A percentile compares a stretch with the other conserved stretches of the same genome.
Evolutionary conservation across 2,113 vertebrate species (phyloP).

Genomic region (Glaucidium brasilianum): DNA sequence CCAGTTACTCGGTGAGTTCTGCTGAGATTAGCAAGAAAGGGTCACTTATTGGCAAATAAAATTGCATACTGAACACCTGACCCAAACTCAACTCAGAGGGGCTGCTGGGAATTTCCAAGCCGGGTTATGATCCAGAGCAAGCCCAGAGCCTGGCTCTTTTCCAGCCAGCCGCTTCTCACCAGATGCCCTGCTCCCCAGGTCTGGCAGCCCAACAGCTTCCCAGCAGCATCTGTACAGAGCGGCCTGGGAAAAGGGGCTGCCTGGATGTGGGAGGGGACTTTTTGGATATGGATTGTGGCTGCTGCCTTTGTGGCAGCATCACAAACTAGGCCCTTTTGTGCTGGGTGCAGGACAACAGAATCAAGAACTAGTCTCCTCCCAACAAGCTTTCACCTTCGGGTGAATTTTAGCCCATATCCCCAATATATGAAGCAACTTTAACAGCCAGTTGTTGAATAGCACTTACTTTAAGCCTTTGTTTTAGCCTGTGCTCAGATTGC

Average conservation of each 20-base stretch:
- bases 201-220: background rate
- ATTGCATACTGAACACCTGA: accelerated
- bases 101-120: background rate
- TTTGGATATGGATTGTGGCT: accelerated
- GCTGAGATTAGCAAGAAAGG: background rate
- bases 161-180: background rate
- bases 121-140: background rate
- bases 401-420: background rate
- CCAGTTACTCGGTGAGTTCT: background rate
- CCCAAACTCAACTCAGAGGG: background rate
- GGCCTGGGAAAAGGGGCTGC: background rate
- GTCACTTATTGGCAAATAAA: background rate
- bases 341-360: background rate
- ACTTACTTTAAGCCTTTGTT: background rate
- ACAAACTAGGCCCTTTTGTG: background rate
- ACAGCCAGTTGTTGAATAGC: background rate
- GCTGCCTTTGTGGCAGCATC: background rate
- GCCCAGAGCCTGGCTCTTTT: background rate
- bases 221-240: background rate
- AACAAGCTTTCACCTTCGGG: background rate
- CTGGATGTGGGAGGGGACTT: background rate
- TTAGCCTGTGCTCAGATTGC: background rate
- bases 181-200: background rate
- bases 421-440: background rate
- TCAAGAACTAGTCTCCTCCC: background rate